phyloP scores from a whole-genome alignment of 2,797 vertebrate species.

The Sebastes minor region DNA sequence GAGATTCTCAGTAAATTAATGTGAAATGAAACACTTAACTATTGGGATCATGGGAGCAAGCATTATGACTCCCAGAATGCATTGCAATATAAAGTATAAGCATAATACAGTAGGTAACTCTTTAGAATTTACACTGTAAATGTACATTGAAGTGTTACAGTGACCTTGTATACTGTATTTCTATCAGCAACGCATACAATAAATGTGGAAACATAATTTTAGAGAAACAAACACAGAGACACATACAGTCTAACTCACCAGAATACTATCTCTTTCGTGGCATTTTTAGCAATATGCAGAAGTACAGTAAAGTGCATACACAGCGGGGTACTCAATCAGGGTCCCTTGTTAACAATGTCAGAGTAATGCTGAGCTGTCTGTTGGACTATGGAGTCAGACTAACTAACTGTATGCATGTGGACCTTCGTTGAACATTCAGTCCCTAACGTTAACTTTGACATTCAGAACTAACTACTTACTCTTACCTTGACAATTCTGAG shows the following conservation, averaged over 20 bases:
- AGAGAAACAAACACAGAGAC: not conserved
- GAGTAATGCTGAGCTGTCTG: not conserved
- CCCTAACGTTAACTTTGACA: not conserved
- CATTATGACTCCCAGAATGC: too few relatives aligned
- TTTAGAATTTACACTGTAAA: too few relatives aligned
- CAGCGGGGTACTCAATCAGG: not conserved
- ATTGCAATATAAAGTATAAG: too few relatives aligned
- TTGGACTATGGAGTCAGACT: not conserved
- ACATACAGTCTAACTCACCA: not conserved
- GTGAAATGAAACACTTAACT: too few relatives aligned
- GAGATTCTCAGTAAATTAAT: too few relatives aligned
- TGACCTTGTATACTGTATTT: too few relatives aligned
- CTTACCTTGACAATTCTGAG: not conserved
- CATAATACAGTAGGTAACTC: too few relatives aligned
- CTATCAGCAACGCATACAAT: not conserved
- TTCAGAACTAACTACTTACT: not conserved
- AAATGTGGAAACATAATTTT: not conserved
- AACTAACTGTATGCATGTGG: not conserved
- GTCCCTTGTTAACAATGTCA: not conserved
- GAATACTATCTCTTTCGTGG: not conserved
- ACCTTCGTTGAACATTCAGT: not conserved
- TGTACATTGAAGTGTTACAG: too few relatives aligned
- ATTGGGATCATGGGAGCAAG: too few relatives aligned
- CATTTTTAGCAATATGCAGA: not conserved
- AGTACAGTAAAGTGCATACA: not conserved